Percentiles rank a stretch among this genome's conserved stretches.
These are phyloP conservation scores for Mythimna ferrago DNA, from an alignment of 2,888 invertebrate genomes.

Conservation along the genomic window DNA sequence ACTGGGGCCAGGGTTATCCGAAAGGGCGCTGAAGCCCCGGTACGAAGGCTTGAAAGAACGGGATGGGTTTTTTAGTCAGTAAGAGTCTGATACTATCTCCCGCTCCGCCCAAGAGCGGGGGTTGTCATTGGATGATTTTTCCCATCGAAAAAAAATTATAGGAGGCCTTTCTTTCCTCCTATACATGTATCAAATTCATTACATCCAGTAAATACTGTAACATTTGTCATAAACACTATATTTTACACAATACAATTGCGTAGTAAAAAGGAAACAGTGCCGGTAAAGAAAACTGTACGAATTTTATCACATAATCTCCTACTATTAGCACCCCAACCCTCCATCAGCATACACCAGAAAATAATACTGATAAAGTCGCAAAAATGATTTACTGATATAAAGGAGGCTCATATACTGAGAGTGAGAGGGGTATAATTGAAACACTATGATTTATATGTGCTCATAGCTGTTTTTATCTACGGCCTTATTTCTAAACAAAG, in stretches of 20 bases:
- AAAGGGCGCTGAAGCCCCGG: too few relatives aligned
- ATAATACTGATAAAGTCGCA: slow-evolving; percentile 60
- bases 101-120: too few relatives aligned
- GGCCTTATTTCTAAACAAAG: slow-evolving; percentile 62
- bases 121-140: too few relatives aligned
- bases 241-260: background rate
- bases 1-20: too few relatives aligned
- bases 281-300: background rate
- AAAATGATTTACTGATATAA: slow-evolving; percentile 64
- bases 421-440: slow-evolving; percentile 83
- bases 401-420: slow-evolving; percentile 57
- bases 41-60: too few relatives aligned
- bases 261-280: background rate
- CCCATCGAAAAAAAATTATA: too few relatives aligned
- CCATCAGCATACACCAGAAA: slow-evolving; percentile 54
- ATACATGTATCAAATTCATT: too few relatives aligned
- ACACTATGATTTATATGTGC: slow-evolving; percentile 80
- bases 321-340: slow-evolving; percentile 38
- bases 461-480: slow-evolving; percentile 63
- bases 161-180: too few relatives aligned
- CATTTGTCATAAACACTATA: background rate
- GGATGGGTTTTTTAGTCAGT: too few relatives aligned
- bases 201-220: background rate
- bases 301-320: slow-evolving; percentile 34
- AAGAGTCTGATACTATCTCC: too few relatives aligned